Conservation (phyloP, 2,113 vertebrate species). For the Ageneiosus marmoratus region DNA sequence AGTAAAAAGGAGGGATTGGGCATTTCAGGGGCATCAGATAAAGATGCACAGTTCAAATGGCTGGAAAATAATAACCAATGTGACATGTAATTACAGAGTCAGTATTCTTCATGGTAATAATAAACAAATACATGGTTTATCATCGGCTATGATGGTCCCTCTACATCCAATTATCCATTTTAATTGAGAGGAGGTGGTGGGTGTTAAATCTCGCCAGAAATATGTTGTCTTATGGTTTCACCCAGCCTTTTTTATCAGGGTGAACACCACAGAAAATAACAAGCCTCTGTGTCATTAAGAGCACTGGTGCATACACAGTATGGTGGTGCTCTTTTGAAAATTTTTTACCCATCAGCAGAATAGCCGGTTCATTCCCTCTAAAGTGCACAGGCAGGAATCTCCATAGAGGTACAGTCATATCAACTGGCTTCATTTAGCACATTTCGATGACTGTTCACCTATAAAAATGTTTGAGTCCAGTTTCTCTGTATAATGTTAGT, state of each 20-base stretch:
- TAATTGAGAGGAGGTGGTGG: slow-evolving; percentile 48
- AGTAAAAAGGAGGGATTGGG: slow-evolving; percentile 61
- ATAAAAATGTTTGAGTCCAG: slow-evolving; percentile 41
- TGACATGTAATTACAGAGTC: slow-evolving; percentile 61
- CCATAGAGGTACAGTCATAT: slow-evolving; percentile 21
- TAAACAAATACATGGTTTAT: slow-evolving; percentile 65
- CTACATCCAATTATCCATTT: slow-evolving; percentile 52
- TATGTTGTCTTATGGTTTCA: slow-evolving; percentile 40
- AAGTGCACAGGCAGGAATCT: slow-evolving; percentile 10
- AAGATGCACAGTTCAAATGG: slow-evolving; percentile 48
- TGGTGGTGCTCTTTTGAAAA: slow-evolving; percentile 44
- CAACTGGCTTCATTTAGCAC: slow-evolving; percentile 40
- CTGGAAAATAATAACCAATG: slow-evolving; percentile 52
- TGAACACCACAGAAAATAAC: slow-evolving; percentile 54
- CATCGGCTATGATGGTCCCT: slow-evolving; percentile 54
- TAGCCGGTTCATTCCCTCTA: slow-evolving; percentile 42
- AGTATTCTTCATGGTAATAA: slow-evolving; percentile 52
- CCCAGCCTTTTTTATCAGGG: slow-evolving; percentile 43
- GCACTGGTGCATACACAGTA: slow-evolving; percentile 55
- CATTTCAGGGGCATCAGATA: slow-evolving; percentile 52
- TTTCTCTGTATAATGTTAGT: slow-evolving; percentile 39
- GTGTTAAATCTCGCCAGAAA: slow-evolving; percentile 57
- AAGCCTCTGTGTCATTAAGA: slow-evolving; percentile 63
- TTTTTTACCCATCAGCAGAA: slow-evolving; percentile 56
- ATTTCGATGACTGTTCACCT: slow-evolving; percentile 32